Percentiles rank a stretch among this genome's conserved stretches.
These are phyloP conservation scores for Crocuta crocuta DNA, from an alignment of 2,113 vertebrate genomes.

Conservation along the genomic window DNA sequence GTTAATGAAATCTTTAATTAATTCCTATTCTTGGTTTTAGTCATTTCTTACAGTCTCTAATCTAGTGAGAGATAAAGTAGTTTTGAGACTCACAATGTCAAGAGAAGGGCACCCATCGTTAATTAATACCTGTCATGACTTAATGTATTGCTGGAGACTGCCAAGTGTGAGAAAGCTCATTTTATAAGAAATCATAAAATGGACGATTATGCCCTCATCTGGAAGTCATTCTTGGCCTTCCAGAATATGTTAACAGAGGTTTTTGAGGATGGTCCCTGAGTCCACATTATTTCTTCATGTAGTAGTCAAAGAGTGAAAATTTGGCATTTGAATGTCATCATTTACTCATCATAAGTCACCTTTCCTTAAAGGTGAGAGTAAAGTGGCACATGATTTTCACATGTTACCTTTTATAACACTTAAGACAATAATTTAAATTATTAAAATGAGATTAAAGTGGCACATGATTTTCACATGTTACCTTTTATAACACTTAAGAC, in stretches of 20 bases:
- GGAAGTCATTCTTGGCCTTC: conserved; percentile 11
- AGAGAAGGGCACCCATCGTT: conserved; percentile 42
- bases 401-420: background rate
- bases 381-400: background rate
- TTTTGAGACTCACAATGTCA: conserved; percentile 52
- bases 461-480: background rate
- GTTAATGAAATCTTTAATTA: conserved; percentile 62
- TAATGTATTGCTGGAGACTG: conserved; percentile 44
- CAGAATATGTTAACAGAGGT: background rate
- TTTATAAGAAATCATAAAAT: conserved; percentile 47
- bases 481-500: background rate
- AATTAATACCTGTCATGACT: conserved; percentile 63
- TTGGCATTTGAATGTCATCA: background rate
- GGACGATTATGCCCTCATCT: background rate
- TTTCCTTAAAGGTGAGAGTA: background rate
- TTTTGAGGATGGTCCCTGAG: background rate
- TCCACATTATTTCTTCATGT: background rate
- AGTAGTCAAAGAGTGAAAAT: background rate
- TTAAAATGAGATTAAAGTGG: background rate
- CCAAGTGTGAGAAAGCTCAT: conserved; percentile 46
- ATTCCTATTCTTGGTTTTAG: conserved; percentile 41
- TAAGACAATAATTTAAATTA: conserved; percentile 12
- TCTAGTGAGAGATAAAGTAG: conserved; percentile 11
- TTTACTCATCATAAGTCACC: background rate
- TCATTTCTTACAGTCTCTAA: conserved; percentile 33